Base-by-base conservation (phyloP, 2,113 vertebrate species). In the Glaucidium brasilianum region DNA sequence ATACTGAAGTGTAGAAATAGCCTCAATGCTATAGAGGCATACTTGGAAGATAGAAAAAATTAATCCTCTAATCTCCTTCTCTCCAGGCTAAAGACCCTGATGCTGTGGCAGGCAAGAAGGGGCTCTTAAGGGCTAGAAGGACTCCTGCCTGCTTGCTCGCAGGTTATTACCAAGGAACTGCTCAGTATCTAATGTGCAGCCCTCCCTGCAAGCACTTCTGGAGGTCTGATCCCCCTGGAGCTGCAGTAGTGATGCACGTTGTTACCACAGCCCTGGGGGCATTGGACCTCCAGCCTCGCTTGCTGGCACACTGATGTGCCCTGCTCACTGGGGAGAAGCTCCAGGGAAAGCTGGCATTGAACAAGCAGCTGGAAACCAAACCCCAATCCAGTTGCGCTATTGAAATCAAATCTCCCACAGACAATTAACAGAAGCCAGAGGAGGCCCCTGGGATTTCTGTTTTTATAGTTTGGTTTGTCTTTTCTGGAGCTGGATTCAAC, bases 181-280 rank as follows among this genome's bases (percentile, higher is more conserved):
- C 67, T 66, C 72, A 5, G 17, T n/a, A 25, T 62, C 15, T 10
- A 15, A 37, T 0, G 0, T 11, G 37, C 45, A 73, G 19, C 3
- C 15, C 26, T 29, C n/a, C 2, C n/a, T 11, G 1, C 34, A 43
- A 75, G 37, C 32, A 47, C 0, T 1, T 21, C 47, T 11, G 60
- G 60, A 78, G 86, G 26, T 21, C 62, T 72, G 85, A 19, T 39
- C 22, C 34, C 62, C 58, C 43, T 6, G 37, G 60, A 27, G 27
- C 29, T 71, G 60, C 47, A 29, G 60, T 6, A 74, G 13, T 5
- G 5, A 4, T 26, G 30, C 19, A 27, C 16, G 23, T 15, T 69
- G 50, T 37, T 10, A 30, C 30, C 0, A 0, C 64, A 84, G 37
- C 18, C 32, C 22, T 0, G 0, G 35, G 15, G 32, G 7, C 59